Percentiles rank a stretch among this genome's conserved stretches.
phyloP scores from a whole-genome alignment of 2,113 vertebrate species.

The Montifringilla adamsi region DNA sequence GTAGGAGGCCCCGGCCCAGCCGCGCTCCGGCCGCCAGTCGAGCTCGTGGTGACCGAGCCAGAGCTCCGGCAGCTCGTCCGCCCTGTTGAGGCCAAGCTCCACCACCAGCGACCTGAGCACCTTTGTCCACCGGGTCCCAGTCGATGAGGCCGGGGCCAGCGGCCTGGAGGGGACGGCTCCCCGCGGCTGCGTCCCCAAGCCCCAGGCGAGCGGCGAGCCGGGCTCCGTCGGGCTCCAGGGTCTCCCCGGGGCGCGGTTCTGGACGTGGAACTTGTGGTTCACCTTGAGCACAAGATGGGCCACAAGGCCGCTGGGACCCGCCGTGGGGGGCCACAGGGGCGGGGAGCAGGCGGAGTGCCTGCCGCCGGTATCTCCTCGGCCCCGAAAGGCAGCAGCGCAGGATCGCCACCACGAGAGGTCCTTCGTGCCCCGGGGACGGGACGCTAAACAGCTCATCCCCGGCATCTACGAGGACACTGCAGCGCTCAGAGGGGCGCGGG shows the following conservation, averaged over 20 bases:
- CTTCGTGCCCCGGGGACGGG: conserved; percentile 69
- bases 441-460: conserved; percentile 70
- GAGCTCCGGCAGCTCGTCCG: conserved; percentile 84
- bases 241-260: conserved; percentile 71
- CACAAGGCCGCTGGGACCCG: conserved; percentile 72
- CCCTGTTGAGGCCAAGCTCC: conserved; percentile 82
- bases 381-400: conserved; percentile 67
- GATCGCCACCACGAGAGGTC: conserved; percentile 72
- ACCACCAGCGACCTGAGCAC: conserved; percentile 83
- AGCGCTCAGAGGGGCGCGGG: background rate
- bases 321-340: conserved; percentile 69
- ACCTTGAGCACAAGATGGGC: conserved; percentile 77
- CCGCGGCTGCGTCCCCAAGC: background rate
- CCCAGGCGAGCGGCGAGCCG: conserved; percentile 33
- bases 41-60: conserved; percentile 88
- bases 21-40: conserved; percentile 66
- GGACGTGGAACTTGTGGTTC: conserved; percentile 81
- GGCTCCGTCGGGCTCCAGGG: background rate
- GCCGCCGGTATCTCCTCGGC: background rate
- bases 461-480: background rate
- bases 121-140: conserved; percentile 81
- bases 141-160: conserved; percentile 69
- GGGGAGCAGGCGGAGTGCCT: background rate
- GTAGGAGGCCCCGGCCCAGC: background rate
- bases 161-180: background rate